Percentiles rank a stretch among this genome's conserved stretches.
These are phyloP conservation scores for Miniopterus natalensis DNA, from an alignment of 2,113 vertebrate species.

Conservation along the genomic window DNA sequence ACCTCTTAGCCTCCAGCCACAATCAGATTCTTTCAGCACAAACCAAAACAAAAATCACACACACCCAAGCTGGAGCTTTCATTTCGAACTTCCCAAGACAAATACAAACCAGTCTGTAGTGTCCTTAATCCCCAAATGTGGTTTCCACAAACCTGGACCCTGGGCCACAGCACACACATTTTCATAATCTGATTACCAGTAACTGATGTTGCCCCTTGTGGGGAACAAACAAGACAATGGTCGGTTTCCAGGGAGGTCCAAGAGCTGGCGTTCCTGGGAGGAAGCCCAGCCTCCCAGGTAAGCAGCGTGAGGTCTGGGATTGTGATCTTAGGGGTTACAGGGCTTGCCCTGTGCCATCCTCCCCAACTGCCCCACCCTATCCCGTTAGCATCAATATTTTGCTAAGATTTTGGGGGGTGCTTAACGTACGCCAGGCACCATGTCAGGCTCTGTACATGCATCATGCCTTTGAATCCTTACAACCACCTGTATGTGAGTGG, in stretches of 20 bases:
- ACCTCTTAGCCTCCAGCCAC: background rate
- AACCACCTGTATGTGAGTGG: background rate
- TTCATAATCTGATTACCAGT: background rate
- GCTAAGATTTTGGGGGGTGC: background rate
- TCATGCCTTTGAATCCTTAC: accelerated
- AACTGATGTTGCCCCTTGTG: accelerated
- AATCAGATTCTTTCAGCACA: background rate
- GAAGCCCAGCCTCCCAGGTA: background rate
- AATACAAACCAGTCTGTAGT: background rate
- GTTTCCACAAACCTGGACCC: background rate
- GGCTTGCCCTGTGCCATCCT: background rate
- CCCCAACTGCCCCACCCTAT: background rate
- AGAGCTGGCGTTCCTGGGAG: background rate
- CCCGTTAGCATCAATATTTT: background rate
- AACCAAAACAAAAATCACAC: background rate
- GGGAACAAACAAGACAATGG: background rate
- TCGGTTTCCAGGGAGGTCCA: background rate
- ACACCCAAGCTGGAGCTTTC: background rate
- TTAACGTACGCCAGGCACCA: background rate
- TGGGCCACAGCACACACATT: too few relatives aligned
- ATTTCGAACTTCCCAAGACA: background rate
- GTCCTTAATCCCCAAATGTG: background rate
- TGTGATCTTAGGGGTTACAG: accelerated
- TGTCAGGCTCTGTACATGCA: too few relatives aligned
- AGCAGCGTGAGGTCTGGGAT: background rate